A percentile compares a stretch with the other conserved stretches of the same genome.
phyloP scores from a whole-genome alignment of 2,113 vertebrate species.

The Sturnira hondurensis region DNA sequence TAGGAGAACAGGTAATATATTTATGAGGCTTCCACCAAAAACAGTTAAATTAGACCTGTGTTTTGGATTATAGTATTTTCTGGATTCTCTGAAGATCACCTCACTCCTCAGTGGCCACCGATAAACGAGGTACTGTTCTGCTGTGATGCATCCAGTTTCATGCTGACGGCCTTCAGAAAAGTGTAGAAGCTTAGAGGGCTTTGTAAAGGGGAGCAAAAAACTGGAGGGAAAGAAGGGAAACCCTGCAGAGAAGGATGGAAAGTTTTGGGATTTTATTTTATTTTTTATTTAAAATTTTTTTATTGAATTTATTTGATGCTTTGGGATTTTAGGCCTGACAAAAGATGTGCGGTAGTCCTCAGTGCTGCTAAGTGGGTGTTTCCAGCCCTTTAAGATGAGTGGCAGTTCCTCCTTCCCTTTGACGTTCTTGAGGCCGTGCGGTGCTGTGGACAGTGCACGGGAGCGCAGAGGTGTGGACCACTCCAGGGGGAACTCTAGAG shows the following conservation, averaged over 20 bases:
- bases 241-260: neutral
- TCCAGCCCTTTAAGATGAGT: neutral
- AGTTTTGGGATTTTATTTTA: neutral
- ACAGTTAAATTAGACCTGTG: neutral
- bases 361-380: too few relatives aligned
- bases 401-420: neutral
- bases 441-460: neutral
- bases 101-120: neutral
- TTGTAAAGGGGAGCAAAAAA: neutral
- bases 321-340: neutral
- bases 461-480: neutral
- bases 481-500: neutral
- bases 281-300: neutral
- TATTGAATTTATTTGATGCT: neutral
- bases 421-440: neutral
- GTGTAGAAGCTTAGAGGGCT: neutral
- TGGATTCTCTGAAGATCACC: neutral
- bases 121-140: neutral
- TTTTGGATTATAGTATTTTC: neutral
- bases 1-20: neutral
- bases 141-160: neutral
- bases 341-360: fast-evolving
- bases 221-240: neutral
- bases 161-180: neutral
- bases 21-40: neutral